Evolutionary conservation across 2,113 vertebrate species (phyloP).

Genomic region (Athene noctua): DNA sequence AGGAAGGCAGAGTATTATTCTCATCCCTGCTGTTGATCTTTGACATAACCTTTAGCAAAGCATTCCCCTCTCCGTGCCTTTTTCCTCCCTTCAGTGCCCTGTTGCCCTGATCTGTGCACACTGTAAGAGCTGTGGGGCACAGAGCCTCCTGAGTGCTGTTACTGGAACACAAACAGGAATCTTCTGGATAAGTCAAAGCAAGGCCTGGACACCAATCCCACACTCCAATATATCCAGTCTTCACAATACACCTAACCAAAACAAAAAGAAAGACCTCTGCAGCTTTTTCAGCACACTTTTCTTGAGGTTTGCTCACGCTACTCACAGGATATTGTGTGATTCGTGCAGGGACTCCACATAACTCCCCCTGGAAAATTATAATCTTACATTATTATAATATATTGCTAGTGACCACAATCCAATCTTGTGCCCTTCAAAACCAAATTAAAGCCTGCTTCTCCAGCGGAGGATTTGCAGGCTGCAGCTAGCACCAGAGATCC

Average conservation of each 20-base stretch:
- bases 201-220: background rate
- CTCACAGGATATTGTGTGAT: background rate
- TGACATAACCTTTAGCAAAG: background rate
- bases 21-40: background rate
- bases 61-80: background rate
- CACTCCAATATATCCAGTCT: background rate
- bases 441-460: background rate
- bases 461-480: background rate
- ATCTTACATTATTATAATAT: background rate
- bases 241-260: background rate
- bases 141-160: accelerated
- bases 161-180: background rate
- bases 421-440: background rate
- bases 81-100: background rate
- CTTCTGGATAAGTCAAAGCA: background rate
- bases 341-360: background rate
- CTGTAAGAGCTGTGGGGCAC: background rate
- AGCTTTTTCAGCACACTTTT: background rate
- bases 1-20: background rate
- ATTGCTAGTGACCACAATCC: background rate
- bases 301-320: background rate
- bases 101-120: accelerated
- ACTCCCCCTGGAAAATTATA: background rate
- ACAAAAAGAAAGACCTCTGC: background rate
- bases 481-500: background rate